Percentiles rank a stretch among this genome's conserved stretches.
Conservation (phyloP, 92 coral and sea anemone genomes). For the Epizoanthus stellaris region DNA sequence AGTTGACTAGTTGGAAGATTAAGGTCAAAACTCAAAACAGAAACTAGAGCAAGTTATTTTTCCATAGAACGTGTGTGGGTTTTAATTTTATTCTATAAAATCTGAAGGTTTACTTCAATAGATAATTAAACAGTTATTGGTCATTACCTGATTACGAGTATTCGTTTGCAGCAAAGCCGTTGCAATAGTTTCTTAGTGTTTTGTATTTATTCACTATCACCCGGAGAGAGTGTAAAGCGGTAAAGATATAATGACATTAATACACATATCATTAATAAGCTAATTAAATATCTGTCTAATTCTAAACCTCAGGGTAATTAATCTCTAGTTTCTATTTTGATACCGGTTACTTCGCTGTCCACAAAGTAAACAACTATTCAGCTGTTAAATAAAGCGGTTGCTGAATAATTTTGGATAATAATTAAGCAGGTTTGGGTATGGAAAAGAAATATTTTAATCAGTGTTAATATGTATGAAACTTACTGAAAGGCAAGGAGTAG, state of each 20-base stretch:
- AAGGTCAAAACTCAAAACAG: too few species aligned
- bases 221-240: background rate
- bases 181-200: background rate
- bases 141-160: too few species aligned
- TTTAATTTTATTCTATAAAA: too few species aligned
- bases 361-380: background rate
- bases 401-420: background rate
- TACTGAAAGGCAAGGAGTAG: too few species aligned
- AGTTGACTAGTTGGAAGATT: too few species aligned
- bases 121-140: too few species aligned
- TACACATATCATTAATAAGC: conserved; percentile 10
- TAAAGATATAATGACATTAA: background rate
- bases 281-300: background rate
- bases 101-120: too few species aligned
- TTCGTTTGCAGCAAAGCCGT: too few species aligned
- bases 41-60: too few species aligned
- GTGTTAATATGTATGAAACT: background rate
- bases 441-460: background rate
- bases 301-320: background rate
- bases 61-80: too few species aligned
- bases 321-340: background rate
- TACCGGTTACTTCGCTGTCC: conserved; percentile 14
- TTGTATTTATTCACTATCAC: background rate
- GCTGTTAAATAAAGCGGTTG: background rate
- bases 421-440: background rate